Evolutionary conservation across 2,113 vertebrate species (phyloP), one percentile per base, ranked within the genome.

Genomic region (Solenodon paradoxus): DNA sequence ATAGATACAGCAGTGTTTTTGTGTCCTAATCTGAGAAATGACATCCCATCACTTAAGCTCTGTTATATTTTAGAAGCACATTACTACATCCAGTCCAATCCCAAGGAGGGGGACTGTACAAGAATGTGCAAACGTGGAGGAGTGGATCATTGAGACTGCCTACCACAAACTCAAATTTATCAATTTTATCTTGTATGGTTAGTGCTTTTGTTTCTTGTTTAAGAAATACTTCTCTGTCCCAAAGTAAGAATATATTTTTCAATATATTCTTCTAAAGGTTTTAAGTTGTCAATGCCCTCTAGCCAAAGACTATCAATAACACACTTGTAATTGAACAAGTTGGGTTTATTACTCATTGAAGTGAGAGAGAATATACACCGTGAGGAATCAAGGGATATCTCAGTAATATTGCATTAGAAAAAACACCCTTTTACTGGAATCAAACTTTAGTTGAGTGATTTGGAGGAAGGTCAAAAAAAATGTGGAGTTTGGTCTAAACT

Each of bases 251-350:
- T 47, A 42, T 26, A 61, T 89, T 77, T 71, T 87, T 71, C 47
- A 88, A 11, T 55, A 82, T 90, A 47, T 81, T 85, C 84, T 80
- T 66, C 64, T 92, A 57, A 92, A 74, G 16, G 16, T 87, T 93
- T 82, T 32, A 88, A 89, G 32, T 84, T 95, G 63, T 90, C 47
- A 78, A 24, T 47, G 66, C 30, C 47, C 20, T 78, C 53, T 1
- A 66, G 63, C 16, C 68, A 91, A 71, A 88, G 55, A 74, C 53
- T 53, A 88, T 20, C 7, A 78, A 12, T 72, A 83, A 71, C 32
- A 86, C 9, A 28, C 9, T 32, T 49, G 63, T 38, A 66, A 83
- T 79, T 55, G 19, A 93, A 45, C 32, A n/a, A n/a, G n/a, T n/a
- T n/a, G n/a, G n/a, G n/a, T n/a, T n/a, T n/a, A n/a, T n/a, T n/a